A percentile compares a stretch with the other conserved stretches of the same genome.
Conservation (phyloP, 2,888 invertebrate genomes). For the Scotopteryx bipunctaria region DNA sequence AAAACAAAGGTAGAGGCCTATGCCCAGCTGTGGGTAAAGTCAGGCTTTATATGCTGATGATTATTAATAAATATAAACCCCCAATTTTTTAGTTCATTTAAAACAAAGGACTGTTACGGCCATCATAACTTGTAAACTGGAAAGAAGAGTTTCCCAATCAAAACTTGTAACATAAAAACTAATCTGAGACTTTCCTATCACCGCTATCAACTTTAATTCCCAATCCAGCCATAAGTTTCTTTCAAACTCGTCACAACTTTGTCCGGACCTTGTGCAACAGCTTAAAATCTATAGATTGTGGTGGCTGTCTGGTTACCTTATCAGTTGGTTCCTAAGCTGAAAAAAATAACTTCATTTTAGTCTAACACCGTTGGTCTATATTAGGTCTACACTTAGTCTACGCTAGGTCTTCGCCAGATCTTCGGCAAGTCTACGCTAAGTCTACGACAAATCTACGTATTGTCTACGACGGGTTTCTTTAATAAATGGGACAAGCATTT, state of each 20-base stretch:
- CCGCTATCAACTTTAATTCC: constrained; percentile 33
- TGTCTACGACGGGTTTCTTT: background rate
- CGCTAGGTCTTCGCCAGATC: background rate
- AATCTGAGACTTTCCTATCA: constrained; percentile 30
- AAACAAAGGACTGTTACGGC: background rate
- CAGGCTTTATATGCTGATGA: too few relatives aligned
- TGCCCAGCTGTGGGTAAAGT: too few relatives aligned
- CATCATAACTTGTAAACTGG: constrained; percentile 1
- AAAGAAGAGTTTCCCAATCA: constrained; percentile 7
- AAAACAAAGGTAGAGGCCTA: too few relatives aligned
- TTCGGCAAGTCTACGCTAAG: background rate
- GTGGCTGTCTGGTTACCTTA: too few relatives aligned
- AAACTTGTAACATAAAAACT: constrained; percentile 16
- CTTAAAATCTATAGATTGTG: background rate
- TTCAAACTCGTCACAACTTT: constrained; percentile 30
- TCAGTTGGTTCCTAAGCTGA: too few relatives aligned
- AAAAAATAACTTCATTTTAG: too few relatives aligned
- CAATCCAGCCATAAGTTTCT: constrained; percentile 25
- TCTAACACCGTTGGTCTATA: too few relatives aligned
- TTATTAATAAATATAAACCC: too few relatives aligned
- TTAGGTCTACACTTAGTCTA: background rate
- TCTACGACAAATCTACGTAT: background rate
- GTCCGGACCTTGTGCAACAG: constrained; percentile 4
- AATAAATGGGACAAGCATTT: too few relatives aligned
- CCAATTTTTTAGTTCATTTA: too few relatives aligned